Conservation (phyloP, 53 echinoderm and acorn worm species). For the Astropecten irregularis region DNA sequence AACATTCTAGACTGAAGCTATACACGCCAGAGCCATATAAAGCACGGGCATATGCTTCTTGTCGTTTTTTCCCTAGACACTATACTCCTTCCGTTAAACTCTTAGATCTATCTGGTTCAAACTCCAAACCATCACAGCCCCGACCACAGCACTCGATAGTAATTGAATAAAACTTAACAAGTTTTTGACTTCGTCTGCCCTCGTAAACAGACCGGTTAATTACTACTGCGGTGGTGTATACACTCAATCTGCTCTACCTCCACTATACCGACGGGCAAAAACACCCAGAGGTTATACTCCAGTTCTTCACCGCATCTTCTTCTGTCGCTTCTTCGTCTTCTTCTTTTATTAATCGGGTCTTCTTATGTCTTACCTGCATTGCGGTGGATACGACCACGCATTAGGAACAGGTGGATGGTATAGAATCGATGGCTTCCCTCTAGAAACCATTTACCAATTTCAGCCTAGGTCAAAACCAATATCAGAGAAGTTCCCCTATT, state of each 20-base stretch:
- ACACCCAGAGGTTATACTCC: too few species aligned
- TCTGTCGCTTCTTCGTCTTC: not conserved
- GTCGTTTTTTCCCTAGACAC: too few species aligned
- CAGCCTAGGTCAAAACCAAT: conserved; percentile 21
- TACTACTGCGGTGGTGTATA: too few species aligned
- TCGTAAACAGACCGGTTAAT: conserved; percentile 33
- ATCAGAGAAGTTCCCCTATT: not conserved
- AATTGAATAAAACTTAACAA: conserved; percentile 57
- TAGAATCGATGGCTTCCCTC: conserved; percentile 39
- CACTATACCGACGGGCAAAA: too few species aligned
- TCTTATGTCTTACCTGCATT: conserved; percentile 29
- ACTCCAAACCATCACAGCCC: too few species aligned
- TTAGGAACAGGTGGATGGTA: conserved; percentile 39
- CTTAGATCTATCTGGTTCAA: too few species aligned
- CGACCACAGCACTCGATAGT: not conserved
- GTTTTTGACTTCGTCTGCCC: conserved; percentile 20
- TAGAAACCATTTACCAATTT: conserved; percentile 42
- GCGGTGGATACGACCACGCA: conserved; percentile 29
- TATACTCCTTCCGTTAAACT: too few species aligned
- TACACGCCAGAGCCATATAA: too few species aligned
- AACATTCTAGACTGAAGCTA: too few species aligned
- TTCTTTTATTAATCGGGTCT: conserved; percentile 24
- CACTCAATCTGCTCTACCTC: too few species aligned
- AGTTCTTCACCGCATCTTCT: too few species aligned
- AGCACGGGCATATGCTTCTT: too few species aligned